phyloP scores from a whole-genome alignment of 1,140 invertebrate species.

The Sminthurinus signatus region DNA sequence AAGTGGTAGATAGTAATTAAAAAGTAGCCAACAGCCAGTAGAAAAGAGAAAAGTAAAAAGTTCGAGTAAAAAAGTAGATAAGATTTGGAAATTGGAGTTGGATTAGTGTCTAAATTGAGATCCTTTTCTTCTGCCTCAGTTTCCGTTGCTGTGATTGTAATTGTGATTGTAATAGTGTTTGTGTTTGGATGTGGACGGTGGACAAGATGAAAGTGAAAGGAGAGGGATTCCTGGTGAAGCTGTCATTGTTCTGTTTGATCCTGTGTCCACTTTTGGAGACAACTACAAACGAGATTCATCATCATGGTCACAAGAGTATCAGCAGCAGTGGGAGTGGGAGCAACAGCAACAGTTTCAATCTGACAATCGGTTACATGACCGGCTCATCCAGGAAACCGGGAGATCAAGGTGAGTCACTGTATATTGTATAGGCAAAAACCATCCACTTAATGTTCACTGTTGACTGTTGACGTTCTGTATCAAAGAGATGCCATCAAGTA shows the following conservation, averaged over 20 bases:
- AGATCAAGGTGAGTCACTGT: too few species aligned
- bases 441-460: too few species aligned
- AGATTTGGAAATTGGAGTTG: not conserved
- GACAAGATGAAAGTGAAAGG: not conserved
- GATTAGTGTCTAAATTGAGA: not conserved
- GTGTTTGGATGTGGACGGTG: not conserved
- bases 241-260: not conserved
- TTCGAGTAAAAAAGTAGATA: not conserved
- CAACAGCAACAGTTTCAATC: not conserved
- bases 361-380: constrained; percentile 47
- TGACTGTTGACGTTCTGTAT: too few species aligned
- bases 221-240: not conserved
- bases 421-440: too few species aligned
- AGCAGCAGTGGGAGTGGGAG: not conserved
- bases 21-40: too few species aligned
- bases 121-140: not conserved
- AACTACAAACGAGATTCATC: constrained; percentile 17
- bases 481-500: too few species aligned
- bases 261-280: not conserved
- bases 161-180: not conserved
- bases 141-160: not conserved
- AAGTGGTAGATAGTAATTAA: too few species aligned
- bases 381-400: constrained; percentile 66
- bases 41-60: too few species aligned
- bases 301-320: not conserved